Conservation (phyloP, 2,888 invertebrate genomes). For the Macrosoma leucophasiata region DNA sequence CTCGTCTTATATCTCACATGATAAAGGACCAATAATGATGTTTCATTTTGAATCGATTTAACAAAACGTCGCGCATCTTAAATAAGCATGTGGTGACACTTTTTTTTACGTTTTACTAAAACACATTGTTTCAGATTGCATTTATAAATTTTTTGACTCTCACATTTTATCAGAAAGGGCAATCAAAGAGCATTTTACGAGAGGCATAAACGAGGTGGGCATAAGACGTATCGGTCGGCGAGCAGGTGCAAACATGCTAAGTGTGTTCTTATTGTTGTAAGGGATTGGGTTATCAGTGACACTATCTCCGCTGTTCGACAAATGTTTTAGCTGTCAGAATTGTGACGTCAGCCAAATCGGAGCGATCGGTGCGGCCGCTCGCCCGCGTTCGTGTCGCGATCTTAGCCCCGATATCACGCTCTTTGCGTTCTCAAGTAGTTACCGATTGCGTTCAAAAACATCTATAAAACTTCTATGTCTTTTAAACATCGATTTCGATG, state of each 20-base stretch:
- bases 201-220: too few species aligned
- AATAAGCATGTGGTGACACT: conserved; percentile 52
- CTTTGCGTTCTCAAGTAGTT: conserved; percentile 30
- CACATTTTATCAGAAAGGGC: too few species aligned
- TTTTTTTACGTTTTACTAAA: conserved; percentile 33
- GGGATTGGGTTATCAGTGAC: conserved; percentile 74
- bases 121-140: too few species aligned
- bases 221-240: conserved; percentile 45
- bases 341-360: conserved; percentile 70
- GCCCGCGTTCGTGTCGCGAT: conserved; percentile 40
- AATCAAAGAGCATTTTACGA: too few species aligned
- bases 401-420: conserved; percentile 46
- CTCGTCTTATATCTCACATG: conserved; percentile 63
- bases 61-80: conserved; percentile 45
- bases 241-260: conserved; percentile 75
- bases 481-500: too few species aligned
- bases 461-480: too few species aligned
- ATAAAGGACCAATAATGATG: conserved; percentile 75
- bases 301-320: conserved; percentile 72
- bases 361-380: conserved; percentile 41
- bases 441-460: conserved; percentile 16
- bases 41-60: conserved; percentile 65
- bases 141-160: too few species aligned
- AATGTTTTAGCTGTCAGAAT: conserved; percentile 73
- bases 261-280: conserved; percentile 74